These are phyloP conservation scores for Dryadula phaetusa DNA, from an alignment of 2,888 invertebrate species.

Conservation along the genomic window DNA sequence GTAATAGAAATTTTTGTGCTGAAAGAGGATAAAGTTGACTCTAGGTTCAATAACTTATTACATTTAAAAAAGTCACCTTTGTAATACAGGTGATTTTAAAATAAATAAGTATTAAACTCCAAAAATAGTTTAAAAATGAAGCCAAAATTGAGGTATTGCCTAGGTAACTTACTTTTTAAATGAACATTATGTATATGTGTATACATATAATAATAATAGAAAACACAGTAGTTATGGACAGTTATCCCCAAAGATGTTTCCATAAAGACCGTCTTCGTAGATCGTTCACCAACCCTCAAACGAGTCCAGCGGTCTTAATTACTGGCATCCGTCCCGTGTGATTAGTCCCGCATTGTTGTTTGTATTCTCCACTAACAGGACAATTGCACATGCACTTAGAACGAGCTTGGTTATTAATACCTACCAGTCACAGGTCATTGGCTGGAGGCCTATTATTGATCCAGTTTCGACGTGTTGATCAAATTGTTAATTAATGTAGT, in stretches of 20 bases:
- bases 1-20: too few relatives aligned
- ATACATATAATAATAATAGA: too few relatives aligned
- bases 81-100: too few relatives aligned
- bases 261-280: conserved; percentile 29
- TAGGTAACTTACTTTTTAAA: too few relatives aligned
- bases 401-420: conserved; percentile 54
- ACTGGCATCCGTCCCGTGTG: conserved; percentile 73
- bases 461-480: conserved; percentile 35
- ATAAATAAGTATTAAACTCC: too few relatives aligned
- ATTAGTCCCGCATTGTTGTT: conserved; percentile 78
- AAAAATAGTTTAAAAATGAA: too few relatives aligned
- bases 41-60: too few relatives aligned
- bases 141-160: too few relatives aligned
- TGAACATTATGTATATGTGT: too few relatives aligned
- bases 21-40: too few relatives aligned
- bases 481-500: conserved; percentile 40
- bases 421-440: conserved; percentile 47
- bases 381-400: conserved; percentile 70
- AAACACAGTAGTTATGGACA: not conserved
- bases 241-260: not conserved
- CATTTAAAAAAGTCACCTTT: too few relatives aligned
- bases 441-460: conserved; percentile 44
- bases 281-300: conserved; percentile 54
- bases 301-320: conserved; percentile 76
- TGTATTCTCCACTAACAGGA: conserved; percentile 65